Evolutionary conservation across 2,888 invertebrate species (phyloP), one percentile per base, ranked within the genome.

Genomic region (Dusona sp.): DNA sequence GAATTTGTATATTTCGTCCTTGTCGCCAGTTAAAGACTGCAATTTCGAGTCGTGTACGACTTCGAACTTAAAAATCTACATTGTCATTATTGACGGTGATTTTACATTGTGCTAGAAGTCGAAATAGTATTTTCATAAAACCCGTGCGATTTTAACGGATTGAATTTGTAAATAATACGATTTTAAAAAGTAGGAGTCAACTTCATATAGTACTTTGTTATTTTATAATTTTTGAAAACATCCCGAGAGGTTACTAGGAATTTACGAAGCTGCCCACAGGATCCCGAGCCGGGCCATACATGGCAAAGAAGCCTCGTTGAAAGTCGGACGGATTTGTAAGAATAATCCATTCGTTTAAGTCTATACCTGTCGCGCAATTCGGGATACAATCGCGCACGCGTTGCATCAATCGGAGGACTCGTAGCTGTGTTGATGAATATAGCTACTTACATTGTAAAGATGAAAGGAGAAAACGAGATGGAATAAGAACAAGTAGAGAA

Each of bases 371-470:
- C 61, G 16, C 29, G 29, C 29, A 29, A 61, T 61, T 61, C 6
- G 61, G 61, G 29, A 61, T 29, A 29, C 11, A 29, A 61, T 61
- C 25, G 29, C 9, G 13, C 29, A 6, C 13, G 61, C 61, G 61
- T 61, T 61, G 29, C 16, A 61, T 29, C 16, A 1, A 61, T 61
- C 42, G 48, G 38, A 42, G 16, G 61, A 36, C 54, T 51, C 67
- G 13, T 29, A 42, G 51, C 16, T 65, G 29, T 72, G 33, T 51
- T 48, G 25, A 25, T 29, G 57, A 79, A 72, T 45, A 78, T n/a
- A n/a, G n/a, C n/a, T n/a, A n/a, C n/a, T n/a, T n/a, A n/a, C n/a
- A 73, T 13, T 51, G 83, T 8, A 64, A 6, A 29, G 38, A 65
- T n/a, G 48, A 65, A 22, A n/a, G 13, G 36, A 77, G n/a, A 64